Base-by-base conservation (phyloP, 2,797 vertebrate genomes). In the Avahi laniger region DNA sequence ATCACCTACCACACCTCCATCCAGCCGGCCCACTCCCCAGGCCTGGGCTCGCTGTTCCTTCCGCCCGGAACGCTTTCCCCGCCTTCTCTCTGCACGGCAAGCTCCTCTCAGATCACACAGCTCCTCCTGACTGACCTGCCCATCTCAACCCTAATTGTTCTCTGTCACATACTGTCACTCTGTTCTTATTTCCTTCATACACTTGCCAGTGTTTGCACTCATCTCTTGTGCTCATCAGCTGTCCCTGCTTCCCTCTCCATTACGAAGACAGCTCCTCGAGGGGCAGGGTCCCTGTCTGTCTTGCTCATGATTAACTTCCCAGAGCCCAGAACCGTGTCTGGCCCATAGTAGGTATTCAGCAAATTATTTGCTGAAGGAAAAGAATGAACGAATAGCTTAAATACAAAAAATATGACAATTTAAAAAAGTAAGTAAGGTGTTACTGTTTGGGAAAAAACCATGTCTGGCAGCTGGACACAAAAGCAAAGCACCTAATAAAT, bases 401-500 rank as follows among this genome's bases (percentile, higher is more conserved):
- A 38, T 7, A 48, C 12, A 83, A 80, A 89, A 75, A n/a, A 78
- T 73, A 35, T 30, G 61, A 84, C 35, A 84, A 43, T 52, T 75
- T 78, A 30, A 41, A 59, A 41, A 80, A 22, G 10, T 48, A 73
- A 9, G 30, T 65, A 88, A 79, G 17, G 26, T 30, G 88, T 84
- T 79, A 90, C 26, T 3, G 4, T 72, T 76, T 88, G 28, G 14
- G 5, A n/a, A 73, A 85, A 87, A 81, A 43, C 0, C 1, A 1
- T 12, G 91, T 69, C 26, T 91, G 46, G 67, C 63, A 94, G 67
- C 13, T 76, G 33, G 33, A 76, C 50, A 92, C 17, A 88, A 76
- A 94, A 94, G 70, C 48, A 96, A 73, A 73, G 70, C 41, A 78
- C 12, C 48, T 78, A 78, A 78, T 88, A 93, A 89, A 92, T 59